Evolutionary conservation across 2,113 vertebrate genomes (phyloP).

Genomic region (Vulpes vulpes): DNA sequence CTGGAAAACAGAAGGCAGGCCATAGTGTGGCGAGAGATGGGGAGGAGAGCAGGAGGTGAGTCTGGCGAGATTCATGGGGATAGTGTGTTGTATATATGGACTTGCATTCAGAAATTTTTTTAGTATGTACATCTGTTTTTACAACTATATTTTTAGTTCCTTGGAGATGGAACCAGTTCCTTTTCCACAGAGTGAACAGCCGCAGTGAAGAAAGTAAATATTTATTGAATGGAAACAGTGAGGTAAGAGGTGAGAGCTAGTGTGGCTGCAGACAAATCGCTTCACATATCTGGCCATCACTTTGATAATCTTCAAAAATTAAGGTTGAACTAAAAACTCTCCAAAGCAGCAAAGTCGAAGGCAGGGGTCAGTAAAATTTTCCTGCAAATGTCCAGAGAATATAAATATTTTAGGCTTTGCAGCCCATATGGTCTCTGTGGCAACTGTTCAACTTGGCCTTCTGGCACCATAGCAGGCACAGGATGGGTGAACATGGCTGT

Average conservation of each 20-base stretch:
- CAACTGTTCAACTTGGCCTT: neutral
- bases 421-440: neutral
- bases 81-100: neutral
- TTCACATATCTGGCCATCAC: neutral
- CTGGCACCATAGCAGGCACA: neutral
- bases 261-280: neutral
- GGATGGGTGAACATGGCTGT: neutral
- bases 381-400: neutral
- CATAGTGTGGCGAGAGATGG: neutral
- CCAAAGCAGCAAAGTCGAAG: neutral
- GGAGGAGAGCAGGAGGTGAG: neutral
- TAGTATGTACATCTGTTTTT: neutral
- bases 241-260: neutral
- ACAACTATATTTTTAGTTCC: neutral
- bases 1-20: neutral
- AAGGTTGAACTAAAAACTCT: neutral
- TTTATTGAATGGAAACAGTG: neutral
- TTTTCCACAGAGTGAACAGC: neutral
- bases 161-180: neutral
- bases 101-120: neutral
- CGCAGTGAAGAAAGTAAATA: neutral
- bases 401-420: neutral
- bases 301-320: constrained; percentile 25
- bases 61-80: neutral
- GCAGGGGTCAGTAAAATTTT: neutral